These are phyloP conservation scores for Conomelus anceps DNA, from an alignment of 2,888 invertebrate species.

Conservation along the genomic window DNA sequence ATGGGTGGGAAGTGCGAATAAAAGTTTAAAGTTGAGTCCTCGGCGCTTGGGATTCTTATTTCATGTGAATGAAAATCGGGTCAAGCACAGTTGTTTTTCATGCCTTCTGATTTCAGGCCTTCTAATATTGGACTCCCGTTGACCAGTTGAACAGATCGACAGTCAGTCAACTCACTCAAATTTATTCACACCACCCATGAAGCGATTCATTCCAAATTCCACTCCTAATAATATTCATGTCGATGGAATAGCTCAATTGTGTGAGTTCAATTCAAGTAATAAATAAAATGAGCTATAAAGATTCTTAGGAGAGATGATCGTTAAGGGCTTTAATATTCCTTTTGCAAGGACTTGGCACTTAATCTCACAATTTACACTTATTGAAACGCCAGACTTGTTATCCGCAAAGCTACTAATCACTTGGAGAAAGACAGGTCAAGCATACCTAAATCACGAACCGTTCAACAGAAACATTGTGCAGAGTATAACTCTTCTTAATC, in stretches of 20 bases:
- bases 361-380: not conserved
- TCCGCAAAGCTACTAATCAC: not conserved
- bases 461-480: not conserved
- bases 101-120: no score
- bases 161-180: no score
- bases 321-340: not conserved
- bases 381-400: not conserved
- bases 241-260: not conserved
- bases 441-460: not conserved
- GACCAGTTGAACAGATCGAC: no score
- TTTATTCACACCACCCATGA: not conserved
- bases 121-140: no score
- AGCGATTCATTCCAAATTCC: not conserved
- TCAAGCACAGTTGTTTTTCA: no score
- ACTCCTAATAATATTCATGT: not conserved
- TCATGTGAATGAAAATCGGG: no score
- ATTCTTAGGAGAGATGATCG: not conserved
- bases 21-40: no score
- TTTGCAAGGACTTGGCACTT: not conserved
- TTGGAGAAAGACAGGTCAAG: not conserved
- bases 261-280: not conserved
- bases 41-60: no score
- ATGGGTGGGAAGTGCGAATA: no score
- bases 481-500: not conserved
- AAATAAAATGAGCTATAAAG: not conserved